Base-by-base conservation (phyloP, 2,888 invertebrate genomes). In the Melieria crassipennis region DNA sequence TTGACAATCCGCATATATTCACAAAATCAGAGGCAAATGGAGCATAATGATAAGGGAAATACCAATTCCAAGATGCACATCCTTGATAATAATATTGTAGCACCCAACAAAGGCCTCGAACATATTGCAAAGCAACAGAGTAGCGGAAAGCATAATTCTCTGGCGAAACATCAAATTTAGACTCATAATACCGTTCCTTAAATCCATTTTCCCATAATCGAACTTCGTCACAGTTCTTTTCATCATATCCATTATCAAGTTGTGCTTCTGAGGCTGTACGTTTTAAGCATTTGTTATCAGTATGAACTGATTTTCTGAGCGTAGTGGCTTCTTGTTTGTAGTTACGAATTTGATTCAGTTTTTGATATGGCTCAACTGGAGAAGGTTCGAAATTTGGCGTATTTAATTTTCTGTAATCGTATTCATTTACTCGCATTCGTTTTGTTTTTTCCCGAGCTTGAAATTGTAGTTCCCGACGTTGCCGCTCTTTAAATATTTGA, bases 31-130 rank as follows among this genome's bases (percentile, higher is more conserved):
- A 98, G 4, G 99, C 99, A 88, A 99, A 99, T 7, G 99, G 99
- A 16, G 99, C 99, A 89, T 99, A 99, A 88, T 99, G 99, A 87
- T 97, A 99, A 0, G 99, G 99, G 88, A 97, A 99, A 88, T 98
- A 99, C 99, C 99, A 99, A 88, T 98, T 96, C 99, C 99, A 99
- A 16, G 96, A 97, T 50, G 97, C 95, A 88, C 99, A 99, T 67
- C 99, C 99, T 90, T 99, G 99, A 88, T 99, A 99, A 88, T 99
- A 99, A 88, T 99, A 99, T 78, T 95, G 92, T 46, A 99, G 88
- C 70, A 99, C 99, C 99, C 99, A 99, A 88, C 97, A 97, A 65
- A 99, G 89, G 0, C 99, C 99, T 66, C 94, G 91, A 4, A 98
- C 97, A 88, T 99, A 99, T 83, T 98, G 97, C 64, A 94, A 88